A percentile compares a stretch with the other conserved stretches of the same genome.
These are phyloP conservation scores for Anagyrus pseudococci DNA, from an alignment of 2,888 invertebrate species.

Conservation along the genomic window DNA sequence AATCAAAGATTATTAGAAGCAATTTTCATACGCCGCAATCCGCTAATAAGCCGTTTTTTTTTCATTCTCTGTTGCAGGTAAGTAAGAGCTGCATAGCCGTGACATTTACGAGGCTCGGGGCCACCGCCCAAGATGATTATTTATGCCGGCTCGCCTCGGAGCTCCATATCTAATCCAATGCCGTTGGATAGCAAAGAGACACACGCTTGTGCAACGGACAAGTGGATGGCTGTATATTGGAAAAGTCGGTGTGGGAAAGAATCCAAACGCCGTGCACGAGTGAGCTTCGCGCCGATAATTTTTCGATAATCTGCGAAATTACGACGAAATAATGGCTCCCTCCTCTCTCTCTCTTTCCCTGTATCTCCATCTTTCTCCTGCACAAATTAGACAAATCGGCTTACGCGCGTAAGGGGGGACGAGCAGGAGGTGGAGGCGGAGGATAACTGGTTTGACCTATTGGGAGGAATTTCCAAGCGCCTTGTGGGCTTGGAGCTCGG, in stretches of 20 bases:
- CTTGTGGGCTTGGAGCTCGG: neutral
- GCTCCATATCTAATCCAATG: neutral
- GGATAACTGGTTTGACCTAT: conserved; percentile 29
- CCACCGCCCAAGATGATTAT: conserved; percentile 26
- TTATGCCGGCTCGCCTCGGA: conserved; percentile 5
- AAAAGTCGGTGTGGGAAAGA: conserved; percentile 28
- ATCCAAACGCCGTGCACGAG: conserved; percentile 8
- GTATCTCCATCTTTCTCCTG: neutral
- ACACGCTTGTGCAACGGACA: neutral
- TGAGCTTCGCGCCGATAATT: conserved; percentile 25
- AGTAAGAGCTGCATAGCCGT: conserved; percentile 15
- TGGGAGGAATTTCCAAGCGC: conserved; percentile 18
- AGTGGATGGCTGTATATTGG: neutral
- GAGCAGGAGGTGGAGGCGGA: neutral
- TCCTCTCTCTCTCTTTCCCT: too few relatives aligned
- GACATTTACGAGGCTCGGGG: conserved; percentile 21
- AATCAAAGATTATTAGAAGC: conserved; percentile 1
- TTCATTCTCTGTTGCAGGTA: conserved; percentile 28
- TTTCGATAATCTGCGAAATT: conserved; percentile 34
- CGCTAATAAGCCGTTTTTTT: conserved; percentile 16
- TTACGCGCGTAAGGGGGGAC: conserved; percentile 5
- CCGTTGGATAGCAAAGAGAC: neutral
- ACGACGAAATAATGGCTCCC: conserved; percentile 27
- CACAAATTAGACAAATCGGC: conserved; percentile 27
- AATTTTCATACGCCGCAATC: conserved; percentile 2